Evolutionary conservation across 2,797 vertebrate species (phyloP).

Genomic region (Lemur catta): DNA sequence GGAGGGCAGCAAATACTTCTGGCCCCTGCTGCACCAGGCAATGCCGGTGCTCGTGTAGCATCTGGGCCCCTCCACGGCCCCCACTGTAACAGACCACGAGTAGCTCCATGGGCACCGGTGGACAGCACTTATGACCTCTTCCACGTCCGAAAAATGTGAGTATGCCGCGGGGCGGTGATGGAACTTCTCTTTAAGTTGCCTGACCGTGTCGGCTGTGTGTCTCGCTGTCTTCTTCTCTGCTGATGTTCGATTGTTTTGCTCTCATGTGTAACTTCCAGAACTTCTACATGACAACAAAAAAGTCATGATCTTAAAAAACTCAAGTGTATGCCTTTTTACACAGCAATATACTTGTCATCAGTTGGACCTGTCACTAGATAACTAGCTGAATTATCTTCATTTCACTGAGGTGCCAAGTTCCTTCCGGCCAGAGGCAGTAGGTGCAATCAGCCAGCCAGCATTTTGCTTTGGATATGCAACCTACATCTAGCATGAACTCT

Average conservation of each 20-base stretch:
- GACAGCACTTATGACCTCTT: too few relatives aligned
- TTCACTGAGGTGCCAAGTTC: neutral
- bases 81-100: fast-evolving
- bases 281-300: neutral
- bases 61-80: fast-evolving
- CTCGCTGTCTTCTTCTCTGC: neutral
- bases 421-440: neutral
- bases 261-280: neutral
- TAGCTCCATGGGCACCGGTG: fast-evolving
- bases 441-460: fast-evolving
- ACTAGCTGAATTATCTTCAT: neutral
- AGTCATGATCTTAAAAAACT: neutral
- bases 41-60: neutral
- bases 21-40: neutral
- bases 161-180: fast-evolving
- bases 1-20: neutral
- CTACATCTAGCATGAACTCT: neutral
- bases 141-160: too few relatives aligned
- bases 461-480: neutral
- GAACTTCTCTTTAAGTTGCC: neutral
- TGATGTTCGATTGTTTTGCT: neutral
- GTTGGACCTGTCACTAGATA: neutral
- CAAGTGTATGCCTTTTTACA: neutral
- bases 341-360: neutral
- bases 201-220: neutral